Conservation (phyloP, 2,797 vertebrate species). For the Sebastes kiyomatsui region DNA sequence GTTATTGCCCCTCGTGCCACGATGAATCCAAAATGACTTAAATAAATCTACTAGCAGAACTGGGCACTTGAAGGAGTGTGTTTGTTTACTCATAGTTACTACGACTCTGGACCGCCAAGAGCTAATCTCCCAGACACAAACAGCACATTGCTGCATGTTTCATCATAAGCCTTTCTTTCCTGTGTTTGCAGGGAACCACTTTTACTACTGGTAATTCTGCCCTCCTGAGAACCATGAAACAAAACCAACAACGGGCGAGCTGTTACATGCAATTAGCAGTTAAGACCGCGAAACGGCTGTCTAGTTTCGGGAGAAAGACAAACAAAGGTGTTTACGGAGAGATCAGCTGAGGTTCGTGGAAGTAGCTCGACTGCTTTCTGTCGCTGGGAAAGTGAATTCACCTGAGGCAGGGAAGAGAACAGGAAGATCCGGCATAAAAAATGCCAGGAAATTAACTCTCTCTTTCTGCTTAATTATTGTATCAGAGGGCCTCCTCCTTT, state of each 20-base stretch:
- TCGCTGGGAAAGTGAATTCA: slow-evolving; percentile 13
- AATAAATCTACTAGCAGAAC: neutral
- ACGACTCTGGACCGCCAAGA: neutral
- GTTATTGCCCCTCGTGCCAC: neutral
- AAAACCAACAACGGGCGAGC: slow-evolving; percentile 24
- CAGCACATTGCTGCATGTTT: neutral
- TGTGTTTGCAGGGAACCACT: neutral
- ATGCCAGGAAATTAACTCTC: slow-evolving; percentile 14
- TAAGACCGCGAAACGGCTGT: neutral
- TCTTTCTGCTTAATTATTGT: neutral
- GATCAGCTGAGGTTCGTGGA: neutral
- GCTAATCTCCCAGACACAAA: neutral
- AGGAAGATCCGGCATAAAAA: slow-evolving; percentile 6
- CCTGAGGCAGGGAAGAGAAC: neutral
- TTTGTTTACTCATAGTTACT: neutral
- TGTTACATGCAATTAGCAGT: slow-evolving; percentile 35
- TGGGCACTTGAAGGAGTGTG: neutral
- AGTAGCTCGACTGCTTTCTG: neutral
- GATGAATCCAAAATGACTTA: neutral
- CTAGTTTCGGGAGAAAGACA: neutral
- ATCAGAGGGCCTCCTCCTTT: slow-evolving; percentile 10
- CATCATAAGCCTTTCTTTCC: slow-evolving; percentile 2
- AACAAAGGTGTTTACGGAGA: slow-evolving; percentile 12
- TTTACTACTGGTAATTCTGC: slow-evolving; percentile 12
- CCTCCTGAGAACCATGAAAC: slow-evolving; percentile 11